Evolutionary conservation across 2,113 vertebrate genomes (phyloP), one percentile per base, ranked within the genome.

Genomic region (Pseudorasbora parva): DNA sequence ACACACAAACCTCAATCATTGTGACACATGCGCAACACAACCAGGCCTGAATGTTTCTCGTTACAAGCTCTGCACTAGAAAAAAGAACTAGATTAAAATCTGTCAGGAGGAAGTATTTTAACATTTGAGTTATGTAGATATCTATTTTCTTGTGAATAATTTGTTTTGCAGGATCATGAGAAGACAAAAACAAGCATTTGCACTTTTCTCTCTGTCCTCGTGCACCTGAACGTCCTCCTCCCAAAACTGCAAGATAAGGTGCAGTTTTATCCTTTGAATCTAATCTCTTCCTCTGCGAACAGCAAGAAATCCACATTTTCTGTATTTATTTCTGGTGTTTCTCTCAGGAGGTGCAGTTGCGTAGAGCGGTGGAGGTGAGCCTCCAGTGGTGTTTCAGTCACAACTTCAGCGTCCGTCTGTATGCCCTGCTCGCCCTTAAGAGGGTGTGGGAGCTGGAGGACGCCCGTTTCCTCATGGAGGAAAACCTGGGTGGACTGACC

Each of bases 351-450:
- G 77, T 54, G 0, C 89, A 93, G 82, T 88, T 97, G 91, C 94
- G 90, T 87, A 95, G 92, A 82, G 96, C 96, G 0, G 87, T 98
- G 15, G 76, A 95, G 57, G 76, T 94, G 75, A 93, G 93, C 68
- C 93, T 99, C 2, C 96, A 95, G 89, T 97, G 96, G 94, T 98
- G 97, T 85, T 96, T 98, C 90, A 97, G 93, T 86, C 97, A 98
- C 87, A 98, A 97, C 86, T 99, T 99, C 86, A 97, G 96, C 0
- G 92, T 98, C 51, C 96, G 97, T 9, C 94, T 99, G 19, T 98
- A 99, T 5, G 97, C 97, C 0, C 90, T 98, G 45, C 47, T 98
- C 0, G 95, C 97, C 0, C 95, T 99, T 73, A 97, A 96, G 91
- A 95, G 94, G 82, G 94, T 96, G 23, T 99, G 98, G 98, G 84